Percentiles rank a stretch among this genome's conserved stretches.
These are phyloP conservation scores for Chirona hameri DNA, from an alignment of 2,888 invertebrate species.

Conservation along the genomic window DNA sequence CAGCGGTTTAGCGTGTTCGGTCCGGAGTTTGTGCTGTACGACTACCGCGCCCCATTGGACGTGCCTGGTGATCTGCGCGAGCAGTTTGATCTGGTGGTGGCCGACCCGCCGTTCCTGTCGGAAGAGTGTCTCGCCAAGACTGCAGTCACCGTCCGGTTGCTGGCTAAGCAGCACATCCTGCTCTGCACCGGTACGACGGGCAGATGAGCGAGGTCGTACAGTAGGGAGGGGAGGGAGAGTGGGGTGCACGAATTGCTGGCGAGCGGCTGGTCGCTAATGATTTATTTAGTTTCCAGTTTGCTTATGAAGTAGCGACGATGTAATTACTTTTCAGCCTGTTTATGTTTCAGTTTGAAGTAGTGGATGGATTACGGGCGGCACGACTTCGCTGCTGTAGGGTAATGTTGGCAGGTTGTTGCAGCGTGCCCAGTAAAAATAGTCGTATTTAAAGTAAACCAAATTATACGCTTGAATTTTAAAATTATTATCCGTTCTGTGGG, in stretches of 20 bases:
- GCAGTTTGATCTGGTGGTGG: slow-evolving; percentile 76
- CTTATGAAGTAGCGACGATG: too few relatives aligned
- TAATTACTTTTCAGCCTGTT: too few relatives aligned
- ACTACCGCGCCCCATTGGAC: slow-evolving; percentile 75
- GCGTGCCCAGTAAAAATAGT: too few relatives aligned
- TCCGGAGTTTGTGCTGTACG: slow-evolving; percentile 76
- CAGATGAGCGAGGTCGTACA: not conserved
- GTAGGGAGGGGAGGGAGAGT: too few relatives aligned
- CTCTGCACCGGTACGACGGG: slow-evolving; percentile 72
- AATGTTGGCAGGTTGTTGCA: too few relatives aligned
- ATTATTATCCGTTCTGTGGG: too few relatives aligned
- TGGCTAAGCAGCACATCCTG: slow-evolving; percentile 71
- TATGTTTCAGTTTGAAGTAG: slow-evolving; percentile 8
- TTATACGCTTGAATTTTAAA: too few relatives aligned
- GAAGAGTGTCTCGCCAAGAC: slow-evolving; percentile 86
- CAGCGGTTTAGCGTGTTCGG: slow-evolving; percentile 73
- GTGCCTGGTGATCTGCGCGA: slow-evolving; percentile 58
- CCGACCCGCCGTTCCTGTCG: slow-evolving; percentile 92
- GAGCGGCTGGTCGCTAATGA: too few relatives aligned
- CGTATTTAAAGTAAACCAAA: too few relatives aligned
- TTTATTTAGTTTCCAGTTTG: too few relatives aligned
- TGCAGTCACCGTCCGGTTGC: slow-evolving; percentile 67
- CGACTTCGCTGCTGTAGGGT: not conserved
- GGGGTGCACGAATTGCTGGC: too few relatives aligned
- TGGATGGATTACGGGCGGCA: slow-evolving; percentile 30